phyloP scores from a whole-genome alignment of 2,113 vertebrate species.

The Saguinus midas region DNA sequence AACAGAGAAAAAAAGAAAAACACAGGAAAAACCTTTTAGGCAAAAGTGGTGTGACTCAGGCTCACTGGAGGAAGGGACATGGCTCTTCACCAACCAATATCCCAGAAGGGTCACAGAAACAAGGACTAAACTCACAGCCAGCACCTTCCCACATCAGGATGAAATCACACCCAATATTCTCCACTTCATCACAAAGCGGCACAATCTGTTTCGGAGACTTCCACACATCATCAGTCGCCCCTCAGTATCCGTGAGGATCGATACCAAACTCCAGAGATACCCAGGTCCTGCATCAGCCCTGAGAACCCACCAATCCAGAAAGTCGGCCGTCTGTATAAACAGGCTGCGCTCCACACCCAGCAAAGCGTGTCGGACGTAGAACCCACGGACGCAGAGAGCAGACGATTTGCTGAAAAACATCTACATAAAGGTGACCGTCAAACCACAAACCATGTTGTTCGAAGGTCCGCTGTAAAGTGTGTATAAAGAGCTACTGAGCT shows the following conservation, averaged over 20 bases:
- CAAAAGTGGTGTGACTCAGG: not conserved
- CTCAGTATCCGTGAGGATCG: not conserved
- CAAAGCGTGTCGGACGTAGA: not conserved
- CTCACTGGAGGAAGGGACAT: no score
- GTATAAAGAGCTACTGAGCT: not conserved
- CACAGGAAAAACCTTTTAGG: not conserved
- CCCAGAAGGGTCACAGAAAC: not conserved
- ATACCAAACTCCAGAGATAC: not conserved
- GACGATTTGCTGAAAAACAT: not conserved
- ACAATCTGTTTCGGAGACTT: not conserved
- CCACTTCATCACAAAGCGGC: not conserved
- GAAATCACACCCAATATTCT: not conserved
- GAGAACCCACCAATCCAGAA: not conserved
- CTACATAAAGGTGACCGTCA: not conserved
- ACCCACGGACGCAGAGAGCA: not conserved
- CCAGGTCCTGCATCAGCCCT: not conserved
- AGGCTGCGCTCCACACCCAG: not conserved
- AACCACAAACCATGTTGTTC: not conserved
- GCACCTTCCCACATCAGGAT: not conserved
- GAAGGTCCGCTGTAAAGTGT: not conserved
- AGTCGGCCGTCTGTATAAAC: not conserved
- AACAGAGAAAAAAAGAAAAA: not conserved
- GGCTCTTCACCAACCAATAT: not conserved
- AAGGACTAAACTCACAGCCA: not conserved
- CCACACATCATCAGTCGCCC: fast-evolving